phyloP scores from a whole-genome alignment of 2,113 vertebrate species.

The Tachysurus vachellii region DNA sequence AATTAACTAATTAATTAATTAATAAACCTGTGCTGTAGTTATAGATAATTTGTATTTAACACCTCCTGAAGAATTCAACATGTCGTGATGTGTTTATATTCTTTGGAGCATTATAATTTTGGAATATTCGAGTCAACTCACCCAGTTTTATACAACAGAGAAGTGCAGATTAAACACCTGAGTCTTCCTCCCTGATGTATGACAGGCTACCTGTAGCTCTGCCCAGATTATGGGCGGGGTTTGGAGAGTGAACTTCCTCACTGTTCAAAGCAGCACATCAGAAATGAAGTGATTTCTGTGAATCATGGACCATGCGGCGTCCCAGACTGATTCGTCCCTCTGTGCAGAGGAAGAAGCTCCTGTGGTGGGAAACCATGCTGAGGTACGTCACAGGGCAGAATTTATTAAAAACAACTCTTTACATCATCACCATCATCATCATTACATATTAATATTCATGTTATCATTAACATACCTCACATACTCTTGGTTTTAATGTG shows the following conservation, averaged over 20 bases:
- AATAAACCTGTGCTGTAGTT: background rate
- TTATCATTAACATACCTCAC: background rate
- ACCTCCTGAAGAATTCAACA: background rate
- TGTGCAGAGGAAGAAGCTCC: conserved; percentile 51
- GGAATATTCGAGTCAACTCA: background rate
- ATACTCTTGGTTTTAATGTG: background rate
- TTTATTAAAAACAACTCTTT: background rate
- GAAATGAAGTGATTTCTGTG: conserved; percentile 52
- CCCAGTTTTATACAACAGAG: background rate
- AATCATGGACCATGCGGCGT: conserved; percentile 55
- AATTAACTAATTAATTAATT: background rate
- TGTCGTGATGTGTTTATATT: background rate
- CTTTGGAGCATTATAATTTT: no score
- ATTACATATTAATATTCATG: background rate
- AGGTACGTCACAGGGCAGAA: conserved; percentile 55
- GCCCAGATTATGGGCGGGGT: background rate
- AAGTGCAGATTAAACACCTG: background rate
- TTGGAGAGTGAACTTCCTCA: conserved; percentile 34
- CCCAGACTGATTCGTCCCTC: conserved; percentile 49
- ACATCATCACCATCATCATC: background rate
- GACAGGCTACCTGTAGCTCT: background rate
- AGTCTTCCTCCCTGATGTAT: background rate
- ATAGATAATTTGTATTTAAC: background rate
- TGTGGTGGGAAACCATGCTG: conserved; percentile 66
- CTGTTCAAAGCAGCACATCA: conserved; percentile 51